Conservation (phyloP, 2,113 vertebrate genomes). For the Stegastes partitus region DNA sequence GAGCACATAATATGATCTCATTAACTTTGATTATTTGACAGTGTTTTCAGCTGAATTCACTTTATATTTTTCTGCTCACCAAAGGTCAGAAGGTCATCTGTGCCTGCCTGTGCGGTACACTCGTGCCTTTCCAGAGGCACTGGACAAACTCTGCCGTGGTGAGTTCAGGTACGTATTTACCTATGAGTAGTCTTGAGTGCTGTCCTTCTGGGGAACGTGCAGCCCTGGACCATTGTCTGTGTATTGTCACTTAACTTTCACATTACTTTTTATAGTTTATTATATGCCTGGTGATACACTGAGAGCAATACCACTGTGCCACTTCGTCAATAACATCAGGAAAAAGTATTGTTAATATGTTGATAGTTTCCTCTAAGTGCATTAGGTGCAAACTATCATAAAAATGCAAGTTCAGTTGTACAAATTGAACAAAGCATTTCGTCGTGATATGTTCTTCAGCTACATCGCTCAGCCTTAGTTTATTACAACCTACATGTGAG, state of each 20-base stretch:
- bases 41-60: not conserved
- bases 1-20: not conserved
- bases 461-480: too few relatives aligned
- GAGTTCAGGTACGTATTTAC: constrained; percentile 95
- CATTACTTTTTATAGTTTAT: not conserved
- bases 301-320: too few relatives aligned
- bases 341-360: too few relatives aligned
- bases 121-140: constrained; percentile 92
- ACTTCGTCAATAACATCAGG: too few relatives aligned
- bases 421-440: too few relatives aligned
- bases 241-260: not conserved
- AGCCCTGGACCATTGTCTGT: not conserved
- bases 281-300: too few relatives aligned
- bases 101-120: constrained; percentile 96
- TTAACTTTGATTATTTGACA: not conserved
- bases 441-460: too few relatives aligned
- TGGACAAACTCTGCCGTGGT: constrained; percentile 92
- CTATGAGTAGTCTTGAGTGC: not conserved
- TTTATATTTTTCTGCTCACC: constrained; percentile 26
- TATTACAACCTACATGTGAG: too few relatives aligned
- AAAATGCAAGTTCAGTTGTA: too few relatives aligned
- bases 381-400: too few relatives aligned
- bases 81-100: constrained; percentile 94
- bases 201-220: not conserved
- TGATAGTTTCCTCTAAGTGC: too few relatives aligned